Evolutionary conservation across 2,797 vertebrate species (phyloP).

Genomic region (Trematomus bernacchii): DNA sequence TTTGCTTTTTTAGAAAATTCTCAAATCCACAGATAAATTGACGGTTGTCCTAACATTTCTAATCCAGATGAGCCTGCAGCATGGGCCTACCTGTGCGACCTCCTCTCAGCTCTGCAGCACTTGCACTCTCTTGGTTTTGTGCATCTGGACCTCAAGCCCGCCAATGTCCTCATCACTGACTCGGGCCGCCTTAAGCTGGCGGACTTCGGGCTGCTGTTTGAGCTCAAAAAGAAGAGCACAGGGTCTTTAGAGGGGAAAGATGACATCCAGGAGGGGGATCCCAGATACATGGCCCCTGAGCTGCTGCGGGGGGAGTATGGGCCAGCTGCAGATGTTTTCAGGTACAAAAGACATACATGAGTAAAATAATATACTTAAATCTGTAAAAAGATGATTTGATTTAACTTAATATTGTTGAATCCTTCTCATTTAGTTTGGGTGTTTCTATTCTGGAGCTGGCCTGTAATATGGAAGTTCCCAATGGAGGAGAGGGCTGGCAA

Average conservation of each 20-base stretch:
- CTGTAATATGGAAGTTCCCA: conserved; percentile 92
- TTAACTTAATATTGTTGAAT: background rate
- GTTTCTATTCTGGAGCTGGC: conserved; percentile 92
- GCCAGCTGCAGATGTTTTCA: conserved; percentile 92
- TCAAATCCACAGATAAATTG: background rate
- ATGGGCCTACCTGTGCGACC: conserved; percentile 90
- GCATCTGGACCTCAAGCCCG: conserved; percentile 93
- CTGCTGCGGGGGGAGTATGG: conserved; percentile 89
- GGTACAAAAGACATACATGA: conserved; percentile 74
- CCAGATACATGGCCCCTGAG: conserved; percentile 94
- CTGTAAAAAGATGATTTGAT: background rate
- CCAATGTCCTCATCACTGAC: conserved; percentile 90
- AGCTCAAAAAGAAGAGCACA: conserved; percentile 66
- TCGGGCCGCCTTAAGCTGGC: conserved; percentile 90
- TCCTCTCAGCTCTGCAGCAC: conserved; percentile 89
- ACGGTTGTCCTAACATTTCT: conserved; percentile 29
- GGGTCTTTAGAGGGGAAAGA: conserved; percentile 52
- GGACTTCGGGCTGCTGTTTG: conserved; percentile 91
- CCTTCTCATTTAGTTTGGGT: conserved; percentile 84
- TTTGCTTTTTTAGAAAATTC: background rate
- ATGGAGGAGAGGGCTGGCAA: conserved; percentile 92
- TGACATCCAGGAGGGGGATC: conserved; percentile 92
- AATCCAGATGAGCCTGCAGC: conserved; percentile 82
- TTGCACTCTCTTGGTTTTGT: conserved; percentile 88
- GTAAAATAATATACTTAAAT: background rate